These are phyloP conservation scores for Sarcophaga rosellei DNA, from an alignment of 2,888 invertebrate species.

Conservation along the genomic window DNA sequence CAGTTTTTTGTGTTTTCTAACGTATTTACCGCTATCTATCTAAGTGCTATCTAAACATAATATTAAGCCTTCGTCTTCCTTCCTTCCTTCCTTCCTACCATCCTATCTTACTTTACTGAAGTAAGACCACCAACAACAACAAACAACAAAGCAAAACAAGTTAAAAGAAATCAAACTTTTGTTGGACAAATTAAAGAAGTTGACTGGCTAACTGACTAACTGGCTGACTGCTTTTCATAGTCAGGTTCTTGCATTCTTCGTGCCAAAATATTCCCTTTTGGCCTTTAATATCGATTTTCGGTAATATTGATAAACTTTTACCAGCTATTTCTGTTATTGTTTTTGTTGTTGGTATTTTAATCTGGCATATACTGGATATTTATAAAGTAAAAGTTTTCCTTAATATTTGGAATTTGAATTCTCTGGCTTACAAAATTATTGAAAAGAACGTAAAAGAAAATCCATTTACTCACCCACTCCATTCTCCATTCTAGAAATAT, in stretches of 20 bases:
- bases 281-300: conserved; percentile 34
- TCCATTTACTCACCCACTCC: too few relatives aligned
- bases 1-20: conserved; percentile 2
- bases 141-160: not conserved
- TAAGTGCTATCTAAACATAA: conserved; percentile 1
- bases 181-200: conserved; percentile 39
- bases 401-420: not conserved
- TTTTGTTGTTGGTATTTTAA: not conserved
- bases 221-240: too few relatives aligned
- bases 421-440: not conserved
- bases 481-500: too few relatives aligned
- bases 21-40: not conserved
- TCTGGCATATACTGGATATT: not conserved
- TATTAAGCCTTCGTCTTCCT: not conserved
- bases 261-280: not conserved
- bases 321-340: not conserved
- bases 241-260: not conserved
- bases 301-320: conserved; percentile 37
- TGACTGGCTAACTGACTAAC: not conserved
- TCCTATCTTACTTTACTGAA: not conserved
- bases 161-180: not conserved
- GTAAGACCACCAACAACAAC: not conserved
- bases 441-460: not conserved
- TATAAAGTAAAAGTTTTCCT: not conserved
- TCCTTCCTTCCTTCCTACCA: not conserved